Conservation (phyloP, 1,140 invertebrate genomes). For the Thalassaphorura encarpata region DNA sequence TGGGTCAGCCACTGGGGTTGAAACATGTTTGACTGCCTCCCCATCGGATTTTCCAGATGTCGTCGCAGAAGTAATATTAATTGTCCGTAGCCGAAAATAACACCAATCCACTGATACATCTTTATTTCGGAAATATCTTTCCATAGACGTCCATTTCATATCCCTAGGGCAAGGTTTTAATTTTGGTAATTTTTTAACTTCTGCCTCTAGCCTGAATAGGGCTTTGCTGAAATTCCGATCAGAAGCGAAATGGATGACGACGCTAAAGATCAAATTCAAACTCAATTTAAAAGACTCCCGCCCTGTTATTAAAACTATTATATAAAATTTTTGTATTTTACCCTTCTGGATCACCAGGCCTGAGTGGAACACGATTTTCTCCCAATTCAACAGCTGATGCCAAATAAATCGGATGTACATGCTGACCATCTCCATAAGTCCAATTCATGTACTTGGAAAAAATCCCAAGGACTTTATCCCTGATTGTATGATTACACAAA, state of each 20-base stretch:
- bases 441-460: slow-evolving; percentile 40
- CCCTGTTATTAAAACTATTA: too few species aligned
- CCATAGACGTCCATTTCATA: slow-evolving; percentile 73
- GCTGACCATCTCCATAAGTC: slow-evolving; percentile 41
- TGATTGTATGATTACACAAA: slow-evolving; percentile 54
- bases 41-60: not conserved
- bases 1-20: not conserved
- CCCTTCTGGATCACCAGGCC: slow-evolving; percentile 76
- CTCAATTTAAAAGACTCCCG: too few species aligned
- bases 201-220: slow-evolving; percentile 62
- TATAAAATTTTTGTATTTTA: slow-evolving; percentile 36
- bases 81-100: slow-evolving; percentile 62
- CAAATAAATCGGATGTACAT: slow-evolving; percentile 67
- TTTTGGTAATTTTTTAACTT: slow-evolving; percentile 67
- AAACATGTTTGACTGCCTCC: not conserved
- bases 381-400: slow-evolving; percentile 72
- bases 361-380: slow-evolving; percentile 58
- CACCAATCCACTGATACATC: slow-evolving; percentile 80
- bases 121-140: slow-evolving; percentile 65
- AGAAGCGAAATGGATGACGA: slow-evolving; percentile 70
- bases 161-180: slow-evolving; percentile 59
- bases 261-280: slow-evolving; percentile 43
- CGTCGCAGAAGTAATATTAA: not conserved
- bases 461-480: slow-evolving; percentile 60
- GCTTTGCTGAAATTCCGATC: slow-evolving; percentile 58